These are phyloP conservation scores for Asarcornis scutulata DNA, from an alignment of 2,113 vertebrate genomes.

Conservation along the genomic window DNA sequence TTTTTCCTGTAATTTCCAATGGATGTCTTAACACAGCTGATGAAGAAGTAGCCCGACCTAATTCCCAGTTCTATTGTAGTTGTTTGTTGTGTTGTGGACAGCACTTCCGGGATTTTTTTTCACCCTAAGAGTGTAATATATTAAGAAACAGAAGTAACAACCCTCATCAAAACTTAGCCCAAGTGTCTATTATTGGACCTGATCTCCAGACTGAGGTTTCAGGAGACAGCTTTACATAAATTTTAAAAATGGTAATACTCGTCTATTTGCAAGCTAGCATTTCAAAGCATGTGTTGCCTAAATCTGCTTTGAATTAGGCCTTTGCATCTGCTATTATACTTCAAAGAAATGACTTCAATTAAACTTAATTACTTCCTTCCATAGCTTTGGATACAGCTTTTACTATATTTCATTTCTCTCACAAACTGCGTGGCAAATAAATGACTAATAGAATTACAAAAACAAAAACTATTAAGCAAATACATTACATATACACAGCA, in stretches of 20 bases:
- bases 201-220: neutral
- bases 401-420: constrained; percentile 55
- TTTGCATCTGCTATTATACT: constrained; percentile 47
- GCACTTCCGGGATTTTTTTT: neutral
- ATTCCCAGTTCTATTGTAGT: neutral
- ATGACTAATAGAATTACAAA: constrained; percentile 20
- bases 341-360: constrained; percentile 57
- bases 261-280: neutral
- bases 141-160: constrained; percentile 22
- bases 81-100: neutral
- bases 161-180: constrained; percentile 13
- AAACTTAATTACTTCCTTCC: constrained; percentile 63
- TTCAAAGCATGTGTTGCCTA: constrained; percentile 32
- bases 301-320: constrained; percentile 32
- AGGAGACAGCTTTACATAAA: neutral
- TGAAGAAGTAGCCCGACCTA: neutral
- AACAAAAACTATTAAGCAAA: constrained; percentile 17
- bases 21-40: neutral
- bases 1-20: constrained; percentile 10
- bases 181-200: neutral
- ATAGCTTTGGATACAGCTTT: constrained; percentile 12
- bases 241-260: constrained; percentile 12
- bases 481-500: neutral
- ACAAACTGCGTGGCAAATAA: neutral
- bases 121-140: neutral